phyloP scores from a whole-genome alignment of 2,113 vertebrate genomes.

The Bos javanicus region DNA sequence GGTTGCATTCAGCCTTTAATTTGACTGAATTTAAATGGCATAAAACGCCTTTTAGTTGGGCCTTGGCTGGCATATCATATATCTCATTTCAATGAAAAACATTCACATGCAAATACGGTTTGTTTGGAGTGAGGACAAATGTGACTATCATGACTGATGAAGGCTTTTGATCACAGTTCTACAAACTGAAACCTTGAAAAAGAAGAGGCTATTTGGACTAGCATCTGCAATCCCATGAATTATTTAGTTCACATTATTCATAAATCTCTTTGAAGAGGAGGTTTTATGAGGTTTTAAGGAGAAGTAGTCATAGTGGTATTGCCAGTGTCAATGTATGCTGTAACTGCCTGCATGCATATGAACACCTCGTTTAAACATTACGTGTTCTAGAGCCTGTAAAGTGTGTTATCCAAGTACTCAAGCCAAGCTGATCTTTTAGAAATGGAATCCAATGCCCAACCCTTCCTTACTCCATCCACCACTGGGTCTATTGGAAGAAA shows the following conservation, averaged over 20 bases:
- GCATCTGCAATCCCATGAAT: slow-evolving; percentile 82
- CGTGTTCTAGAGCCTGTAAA: slow-evolving; percentile 19
- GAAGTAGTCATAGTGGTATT: slow-evolving; percentile 61
- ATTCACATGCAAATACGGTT: slow-evolving; percentile 95
- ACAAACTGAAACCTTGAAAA: slow-evolving; percentile 82
- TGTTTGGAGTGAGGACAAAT: slow-evolving; percentile 89
- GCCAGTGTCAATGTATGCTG: slow-evolving; percentile 61
- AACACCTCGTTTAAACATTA: slow-evolving; percentile 49
- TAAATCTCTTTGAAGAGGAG: slow-evolving; percentile 81
- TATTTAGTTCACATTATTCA: slow-evolving; percentile 85
- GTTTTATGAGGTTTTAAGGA: slow-evolving; percentile 77
- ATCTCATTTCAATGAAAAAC: slow-evolving; percentile 88
- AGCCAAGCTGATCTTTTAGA: neutral
- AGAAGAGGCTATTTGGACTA: slow-evolving; percentile 82
- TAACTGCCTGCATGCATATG: slow-evolving; percentile 14
- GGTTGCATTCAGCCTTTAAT: slow-evolving; percentile 85
- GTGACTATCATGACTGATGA: slow-evolving; percentile 85
- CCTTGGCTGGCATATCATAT: slow-evolving; percentile 86
- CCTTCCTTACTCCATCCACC: neutral
- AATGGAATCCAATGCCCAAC: neutral
- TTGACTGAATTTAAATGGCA: slow-evolving; percentile 84
- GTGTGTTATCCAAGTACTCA: neutral
- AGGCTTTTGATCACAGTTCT: slow-evolving; percentile 86
- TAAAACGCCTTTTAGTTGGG: slow-evolving; percentile 83
- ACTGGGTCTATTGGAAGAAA: neutral